Conservation (phyloP, 2,888 invertebrate genomes). For the Euproctis similis region DNA sequence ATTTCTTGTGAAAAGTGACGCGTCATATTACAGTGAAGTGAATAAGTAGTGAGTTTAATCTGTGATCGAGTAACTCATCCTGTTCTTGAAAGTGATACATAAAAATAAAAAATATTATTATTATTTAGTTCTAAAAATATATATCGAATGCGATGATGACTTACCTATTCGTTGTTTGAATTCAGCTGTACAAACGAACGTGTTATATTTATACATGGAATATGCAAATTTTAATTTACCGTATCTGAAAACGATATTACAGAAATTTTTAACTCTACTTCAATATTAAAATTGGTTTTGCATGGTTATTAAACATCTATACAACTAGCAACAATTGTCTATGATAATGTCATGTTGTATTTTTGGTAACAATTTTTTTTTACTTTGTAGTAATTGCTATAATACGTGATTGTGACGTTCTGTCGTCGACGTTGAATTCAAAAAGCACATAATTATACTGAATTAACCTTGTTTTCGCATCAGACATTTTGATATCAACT, state of each 20-base stretch:
- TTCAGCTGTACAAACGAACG: conserved; percentile 40
- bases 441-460: conserved; percentile 1
- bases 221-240: conserved; percentile 40
- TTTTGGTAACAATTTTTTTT: no score
- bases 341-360: no score
- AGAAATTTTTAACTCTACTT: no score
- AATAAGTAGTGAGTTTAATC: conserved; percentile 7
- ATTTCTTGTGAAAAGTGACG: conserved; percentile 16
- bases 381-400: no score
- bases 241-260: conserved; percentile 29
- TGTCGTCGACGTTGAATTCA: background rate
- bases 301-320: no score
- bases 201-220: conserved; percentile 28
- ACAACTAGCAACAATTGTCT: no score
- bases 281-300: no score
- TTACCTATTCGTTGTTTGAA: conserved; percentile 27
- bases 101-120: conserved; percentile 8
- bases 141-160: conserved; percentile 38
- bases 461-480: conserved; percentile 10
- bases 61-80: conserved; percentile 9
- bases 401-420: no score
- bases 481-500: conserved; percentile 8
- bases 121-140: conserved; percentile 15
- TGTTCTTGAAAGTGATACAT: conserved; percentile 18
- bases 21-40: conserved; percentile 3